Evolutionary conservation across 2,888 invertebrate genomes (phyloP).

Genomic region (Chouioia cunea): DNA sequence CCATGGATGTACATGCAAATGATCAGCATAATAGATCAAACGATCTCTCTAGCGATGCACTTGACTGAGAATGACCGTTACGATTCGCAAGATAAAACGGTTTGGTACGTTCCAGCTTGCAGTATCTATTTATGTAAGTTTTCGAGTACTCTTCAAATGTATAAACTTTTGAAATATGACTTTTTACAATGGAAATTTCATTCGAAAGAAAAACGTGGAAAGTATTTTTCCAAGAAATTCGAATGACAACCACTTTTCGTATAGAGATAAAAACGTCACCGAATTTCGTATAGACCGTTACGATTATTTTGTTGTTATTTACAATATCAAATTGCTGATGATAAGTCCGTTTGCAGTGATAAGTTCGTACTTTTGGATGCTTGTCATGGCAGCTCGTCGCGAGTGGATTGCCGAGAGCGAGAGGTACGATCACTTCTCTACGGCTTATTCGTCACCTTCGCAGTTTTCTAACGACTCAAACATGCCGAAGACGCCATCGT

Average conservation of each 20-base stretch:
- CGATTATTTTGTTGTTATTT: too few species aligned
- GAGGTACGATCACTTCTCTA: not conserved
- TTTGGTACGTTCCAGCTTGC: conserved; percentile 60
- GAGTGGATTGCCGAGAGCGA: conserved; percentile 52
- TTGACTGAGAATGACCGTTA: conserved; percentile 52
- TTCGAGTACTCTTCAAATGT: not conserved
- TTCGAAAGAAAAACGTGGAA: too few species aligned
- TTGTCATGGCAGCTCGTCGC: conserved; percentile 60
- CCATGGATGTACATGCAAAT: conserved; percentile 66
- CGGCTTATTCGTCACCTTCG: not conserved
- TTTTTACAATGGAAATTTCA: too few species aligned
- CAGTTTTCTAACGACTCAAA: conserved; percentile 47
- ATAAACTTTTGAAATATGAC: too few species aligned
- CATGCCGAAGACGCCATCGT: conserved; percentile 63
- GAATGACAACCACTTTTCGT: too few species aligned
- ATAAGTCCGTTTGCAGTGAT: conserved; percentile 52
- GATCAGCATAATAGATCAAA: conserved; percentile 63
- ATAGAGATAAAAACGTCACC: too few species aligned
- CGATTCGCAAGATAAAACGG: conserved; percentile 53
- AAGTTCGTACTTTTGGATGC: conserved; percentile 61
- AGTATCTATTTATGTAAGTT: conserved; percentile 61
- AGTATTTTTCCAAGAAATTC: too few species aligned
- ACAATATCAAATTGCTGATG: too few species aligned
- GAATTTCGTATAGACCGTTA: too few species aligned
- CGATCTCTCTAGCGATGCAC: conserved; percentile 57